Base-by-base conservation (phyloP, 2,888 invertebrate genomes). In the Eulithis testata region DNA sequence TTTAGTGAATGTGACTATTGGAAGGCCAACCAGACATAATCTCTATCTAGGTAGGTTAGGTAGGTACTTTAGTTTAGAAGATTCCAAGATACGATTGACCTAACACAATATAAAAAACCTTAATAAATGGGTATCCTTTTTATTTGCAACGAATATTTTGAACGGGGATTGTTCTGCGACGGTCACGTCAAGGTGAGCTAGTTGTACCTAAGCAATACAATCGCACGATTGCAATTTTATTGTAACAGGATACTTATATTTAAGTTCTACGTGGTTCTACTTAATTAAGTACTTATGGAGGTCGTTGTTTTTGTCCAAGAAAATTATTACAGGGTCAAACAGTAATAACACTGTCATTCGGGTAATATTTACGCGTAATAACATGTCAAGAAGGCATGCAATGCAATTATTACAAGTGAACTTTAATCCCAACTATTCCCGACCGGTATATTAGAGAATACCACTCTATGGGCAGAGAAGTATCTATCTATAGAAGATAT, bases 161-260 rank as follows among this genome's bases (percentile, higher is more conserved):
- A 66, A 63, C 43, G 59, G 50, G 12, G 37, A 64, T 53, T 53
- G 64, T 43, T 68, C 54, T 47, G 40, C 8, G 8, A 64, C 53
- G 64, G 36, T 68, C 54, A 51, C 40, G 64, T 31, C 64, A 68
- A 68, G 67, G 67, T 64, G 58, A 67, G 37, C 60, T 11, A 54
- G 56, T 54, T 40, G 12, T 47, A 47, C 12, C 44, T 47, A 53
- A 31, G 58, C 45, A 61, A 60, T 53, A 66, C 58, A 55, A 62
- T 55, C 27, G 45, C 51, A 51, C 12, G 12, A 45, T 47, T 47
- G 21, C 53, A 56, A 57, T 56, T 51, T 27, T 40, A 56, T 56
- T 51, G 37, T 45, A 57, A 57, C 60, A 65, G 65, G 60, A 60
- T 60, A 14, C 12, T 7, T n/a, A n/a, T n/a, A 21, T 21, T 21